Base-by-base conservation (phyloP, 2,113 vertebrate genomes). In the Todiramphus chloris region DNA sequence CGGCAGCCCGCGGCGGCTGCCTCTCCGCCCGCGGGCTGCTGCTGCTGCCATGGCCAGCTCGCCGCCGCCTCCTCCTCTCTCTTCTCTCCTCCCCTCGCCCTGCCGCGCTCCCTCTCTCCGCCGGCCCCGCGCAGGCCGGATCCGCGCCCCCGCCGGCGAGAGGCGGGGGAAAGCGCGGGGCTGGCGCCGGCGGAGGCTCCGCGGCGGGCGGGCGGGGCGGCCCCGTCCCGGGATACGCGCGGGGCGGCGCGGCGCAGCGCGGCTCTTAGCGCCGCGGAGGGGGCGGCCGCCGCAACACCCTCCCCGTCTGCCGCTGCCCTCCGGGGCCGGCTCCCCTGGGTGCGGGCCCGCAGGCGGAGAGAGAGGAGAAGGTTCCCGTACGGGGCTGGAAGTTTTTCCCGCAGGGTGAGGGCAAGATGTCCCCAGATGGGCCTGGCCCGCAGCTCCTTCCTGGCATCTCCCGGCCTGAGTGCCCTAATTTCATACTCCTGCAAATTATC, bases 1-100 rank as follows among this genome's bases (percentile, higher is more conserved):
- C 95, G 83, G 86, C 97, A 55, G 77, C 92, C 74, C 66, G 62
- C 79, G 83, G 90, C 93, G 48, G 97, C 97, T 86, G 97, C 96
- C 84, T 94, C 83, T 86, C 67, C 89, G 39, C 90, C 84, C 50
- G 73, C 82, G 53, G 96, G 82, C 93, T 88, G 80, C 62, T 64
- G 28, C 93, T 88, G 95, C 94, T 89, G 95, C 95, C 93, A 81
- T 91, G 80, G 95, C 88, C 87, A 87, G 77, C 91, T 59, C 73
- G 67, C 72, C 72, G 25, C 62, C 77, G 6, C 73, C 64, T 12
- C 35, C 85, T 41, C 68, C 70, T 70, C 70, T n/a, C 35, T 16
- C 60, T 18, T 75, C 73, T 51, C 83, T 18, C 64, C 60, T 72
- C 87, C 80, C 76, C 59, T 76, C 59, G 39, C 81, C 70, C 51